Evolutionary conservation across 1,140 invertebrate genomes (phyloP).

Genomic region (Drosophila trapezifrons): DNA sequence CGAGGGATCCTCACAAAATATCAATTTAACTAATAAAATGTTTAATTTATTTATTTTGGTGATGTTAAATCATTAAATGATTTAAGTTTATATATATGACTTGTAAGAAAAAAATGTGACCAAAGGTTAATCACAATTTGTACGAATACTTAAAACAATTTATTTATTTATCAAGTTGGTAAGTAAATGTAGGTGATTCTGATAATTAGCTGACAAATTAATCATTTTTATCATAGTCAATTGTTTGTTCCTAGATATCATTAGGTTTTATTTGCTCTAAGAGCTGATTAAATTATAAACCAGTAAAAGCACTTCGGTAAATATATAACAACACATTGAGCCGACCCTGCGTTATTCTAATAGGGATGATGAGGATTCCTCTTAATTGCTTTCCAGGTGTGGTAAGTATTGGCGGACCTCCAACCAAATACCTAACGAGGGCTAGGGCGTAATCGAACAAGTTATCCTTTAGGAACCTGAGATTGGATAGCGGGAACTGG

Average conservation of each 20-base stretch:
- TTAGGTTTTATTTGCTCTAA: background rate
- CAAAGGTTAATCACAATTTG: no score
- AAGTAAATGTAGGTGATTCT: no score
- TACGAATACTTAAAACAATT: background rate
- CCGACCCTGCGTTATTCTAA: background rate
- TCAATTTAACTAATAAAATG: no score
- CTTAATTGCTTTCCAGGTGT: conserved; percentile 6
- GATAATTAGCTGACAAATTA: no score
- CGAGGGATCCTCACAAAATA: no score
- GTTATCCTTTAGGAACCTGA: no score
- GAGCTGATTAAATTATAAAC: background rate
- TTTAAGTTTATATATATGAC: background rate
- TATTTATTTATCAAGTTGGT: background rate
- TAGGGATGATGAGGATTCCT: background rate
- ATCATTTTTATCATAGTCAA: background rate
- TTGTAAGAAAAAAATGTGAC: no score
- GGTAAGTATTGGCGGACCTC: conserved; percentile 29
- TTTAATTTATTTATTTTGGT: no score
- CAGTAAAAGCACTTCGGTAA: background rate
- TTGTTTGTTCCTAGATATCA: background rate
- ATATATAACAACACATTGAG: background rate
- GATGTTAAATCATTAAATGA: no score
- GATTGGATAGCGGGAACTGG: no score
- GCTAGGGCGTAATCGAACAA: conserved; percentile 20
- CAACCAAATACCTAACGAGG: conserved; percentile 44